Base-by-base conservation (phyloP, 2,113 vertebrate species). In the Serilophus lunatus region DNA sequence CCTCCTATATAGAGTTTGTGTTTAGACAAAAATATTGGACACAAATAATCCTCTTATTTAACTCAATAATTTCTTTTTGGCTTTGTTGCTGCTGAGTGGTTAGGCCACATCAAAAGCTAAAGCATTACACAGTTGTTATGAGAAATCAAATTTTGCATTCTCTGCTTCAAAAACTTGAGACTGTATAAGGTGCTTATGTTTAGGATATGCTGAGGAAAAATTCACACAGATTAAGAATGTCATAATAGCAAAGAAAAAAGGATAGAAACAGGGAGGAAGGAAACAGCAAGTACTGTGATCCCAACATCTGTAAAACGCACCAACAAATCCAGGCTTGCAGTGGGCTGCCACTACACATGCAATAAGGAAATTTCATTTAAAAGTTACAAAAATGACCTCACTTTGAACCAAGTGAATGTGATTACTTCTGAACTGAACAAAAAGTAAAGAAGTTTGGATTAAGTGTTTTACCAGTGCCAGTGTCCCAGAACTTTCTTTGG, bases 391-490 rank as follows among this genome's bases (percentile, higher is more conserved):
- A 97, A 91, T 92, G 95, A 89, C 94, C 94, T 97, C 51, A 51
- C 92, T 97, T 95, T 96, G 95, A 97, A 96, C 83, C 82, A 96
- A 93, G 92, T 50, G 83, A 98, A 95, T 96, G 90, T 53, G 95
- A 96, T 91, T 93, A 75, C 86, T 97, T 97, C 92, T 96, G 89
- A 97, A 90, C 78, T 83, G 84, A 94, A 95, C 18, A 33, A 86
- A 94, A 97, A 95, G 91, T 90, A 85, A 96, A 97, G 96, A 70
- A 93, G 79, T 97, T 97, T 96, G 97, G 85, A 95, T 96, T 95
- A 95, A 94, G 95, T 83, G 54, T 95, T 96, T 97, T 86, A 96
- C 89, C 88, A 97, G 87, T 95, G 81, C 93, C 93, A 96, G 93
- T 96, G 61, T 65, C 93, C 95, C 93, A 96, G 93, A 97, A 93